Conservation (phyloP, 2,888 invertebrate species). For the Melanophora roralis region DNA sequence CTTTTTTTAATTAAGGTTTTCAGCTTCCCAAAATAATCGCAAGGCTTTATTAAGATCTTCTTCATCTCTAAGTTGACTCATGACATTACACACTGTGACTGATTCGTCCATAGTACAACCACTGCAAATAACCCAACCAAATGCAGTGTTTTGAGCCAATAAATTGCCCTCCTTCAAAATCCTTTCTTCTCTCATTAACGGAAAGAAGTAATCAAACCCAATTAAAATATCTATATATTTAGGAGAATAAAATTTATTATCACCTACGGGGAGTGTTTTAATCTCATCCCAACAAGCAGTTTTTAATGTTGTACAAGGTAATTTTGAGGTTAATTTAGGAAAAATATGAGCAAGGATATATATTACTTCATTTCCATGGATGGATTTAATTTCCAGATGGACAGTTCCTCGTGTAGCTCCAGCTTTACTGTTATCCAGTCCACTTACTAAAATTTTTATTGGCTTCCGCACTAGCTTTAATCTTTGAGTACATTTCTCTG, state of each 20-base stretch:
- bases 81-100: neutral
- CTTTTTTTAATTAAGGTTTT: neutral
- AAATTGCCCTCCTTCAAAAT: conserved; percentile 10
- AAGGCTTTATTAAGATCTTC: no score
- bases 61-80: neutral
- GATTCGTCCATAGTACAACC: no score
- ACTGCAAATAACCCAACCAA: no score
- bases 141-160: no score
- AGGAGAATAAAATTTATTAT: conserved; percentile 23
- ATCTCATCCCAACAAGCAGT: conserved; percentile 30
- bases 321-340: conserved; percentile 31
- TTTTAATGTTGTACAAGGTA: conserved; percentile 2
- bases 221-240: conserved; percentile 30
- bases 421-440: neutral
- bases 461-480: neutral
- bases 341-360: neutral
- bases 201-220: conserved; percentile 10
- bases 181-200: conserved; percentile 4
- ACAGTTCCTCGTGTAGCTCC: neutral
- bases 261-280: conserved; percentile 32
- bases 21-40: neutral
- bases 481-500: conserved; percentile 33
- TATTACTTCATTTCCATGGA: no score
- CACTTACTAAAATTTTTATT: neutral
- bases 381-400: no score